Percentiles rank a stretch among this genome's conserved stretches.
phyloP scores from a whole-genome alignment of 2,113 vertebrate species.

The Chloropsis cyanopogon region DNA sequence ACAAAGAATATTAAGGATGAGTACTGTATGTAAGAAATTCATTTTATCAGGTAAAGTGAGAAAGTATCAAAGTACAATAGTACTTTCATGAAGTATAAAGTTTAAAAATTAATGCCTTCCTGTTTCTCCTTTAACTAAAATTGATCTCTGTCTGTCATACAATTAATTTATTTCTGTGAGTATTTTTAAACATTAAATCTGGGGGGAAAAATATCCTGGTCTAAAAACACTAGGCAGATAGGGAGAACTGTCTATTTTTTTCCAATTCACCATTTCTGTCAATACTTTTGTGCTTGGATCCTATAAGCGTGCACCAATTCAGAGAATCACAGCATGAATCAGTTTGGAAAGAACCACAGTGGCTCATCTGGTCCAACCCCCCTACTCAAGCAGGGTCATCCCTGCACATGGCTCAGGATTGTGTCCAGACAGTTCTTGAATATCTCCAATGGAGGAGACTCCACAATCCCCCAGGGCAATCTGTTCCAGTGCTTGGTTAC shows the following conservation, averaged over 20 bases:
- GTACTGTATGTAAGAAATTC: not conserved
- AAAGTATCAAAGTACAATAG: not conserved
- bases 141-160: not conserved
- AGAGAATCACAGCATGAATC: not conserved
- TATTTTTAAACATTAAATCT: not conserved
- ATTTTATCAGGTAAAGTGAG: not conserved
- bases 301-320: fast-evolving
- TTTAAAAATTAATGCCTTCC: not conserved
- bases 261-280: not conserved
- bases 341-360: not conserved
- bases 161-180: not conserved
- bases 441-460: not conserved
- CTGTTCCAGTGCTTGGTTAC: fast-evolving
- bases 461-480: not conserved
- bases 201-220: fast-evolving
- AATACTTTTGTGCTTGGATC: not conserved
- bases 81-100: not conserved
- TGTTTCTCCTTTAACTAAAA: not conserved
- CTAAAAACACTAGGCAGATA: not conserved
- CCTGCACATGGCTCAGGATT: not conserved
- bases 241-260: not conserved
- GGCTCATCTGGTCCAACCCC: not conserved
- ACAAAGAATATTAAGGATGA: not conserved
- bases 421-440: not conserved
- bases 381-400: not conserved